phyloP scores from a whole-genome alignment of 2,888 invertebrate species.

The Encarsia formosa region DNA sequence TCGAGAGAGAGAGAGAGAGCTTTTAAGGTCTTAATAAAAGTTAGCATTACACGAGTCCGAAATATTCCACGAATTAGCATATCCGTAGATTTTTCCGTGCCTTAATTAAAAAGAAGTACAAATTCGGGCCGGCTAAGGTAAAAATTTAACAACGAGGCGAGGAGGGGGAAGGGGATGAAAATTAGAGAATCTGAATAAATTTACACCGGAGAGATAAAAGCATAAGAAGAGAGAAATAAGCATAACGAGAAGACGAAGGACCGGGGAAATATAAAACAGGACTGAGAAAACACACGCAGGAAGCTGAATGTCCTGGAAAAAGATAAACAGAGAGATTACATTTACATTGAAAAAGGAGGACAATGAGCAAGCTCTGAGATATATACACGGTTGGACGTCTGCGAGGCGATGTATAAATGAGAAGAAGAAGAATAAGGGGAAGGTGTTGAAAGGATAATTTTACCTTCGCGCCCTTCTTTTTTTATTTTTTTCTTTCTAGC shows the following conservation, averaged over 20 bases:
- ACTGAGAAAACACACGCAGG: conserved; percentile 20
- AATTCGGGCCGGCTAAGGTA: not conserved
- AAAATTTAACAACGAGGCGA: too few species aligned
- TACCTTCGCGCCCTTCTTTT: not conserved
- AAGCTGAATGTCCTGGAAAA: conserved; percentile 20
- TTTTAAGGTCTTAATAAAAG: too few species aligned
- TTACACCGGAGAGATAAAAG: conserved; percentile 6
- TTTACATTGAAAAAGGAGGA: conserved; percentile 19
- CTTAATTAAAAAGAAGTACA: conserved; percentile 2
- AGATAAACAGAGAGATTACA: conserved; percentile 25
- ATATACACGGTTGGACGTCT: too few species aligned
- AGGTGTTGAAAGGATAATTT: not conserved
- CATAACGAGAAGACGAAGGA: conserved; percentile 7
- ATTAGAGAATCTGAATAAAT: conserved; percentile 25
- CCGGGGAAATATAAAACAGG: not conserved
- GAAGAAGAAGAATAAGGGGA: not conserved
- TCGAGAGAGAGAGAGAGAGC: too few species aligned
- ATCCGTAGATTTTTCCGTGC: not conserved
- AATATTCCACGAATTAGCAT: conserved; percentile 1
- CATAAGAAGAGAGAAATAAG: conserved; percentile 5
- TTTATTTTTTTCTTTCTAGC: not conserved
- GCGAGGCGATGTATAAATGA: conserved; percentile 5
- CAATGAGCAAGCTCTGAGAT: too few species aligned
- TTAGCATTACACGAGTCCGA: not conserved
- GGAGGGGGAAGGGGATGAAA: too few species aligned